Conservation (phyloP, 2,797 vertebrate species). For the Diceros bicornis region DNA sequence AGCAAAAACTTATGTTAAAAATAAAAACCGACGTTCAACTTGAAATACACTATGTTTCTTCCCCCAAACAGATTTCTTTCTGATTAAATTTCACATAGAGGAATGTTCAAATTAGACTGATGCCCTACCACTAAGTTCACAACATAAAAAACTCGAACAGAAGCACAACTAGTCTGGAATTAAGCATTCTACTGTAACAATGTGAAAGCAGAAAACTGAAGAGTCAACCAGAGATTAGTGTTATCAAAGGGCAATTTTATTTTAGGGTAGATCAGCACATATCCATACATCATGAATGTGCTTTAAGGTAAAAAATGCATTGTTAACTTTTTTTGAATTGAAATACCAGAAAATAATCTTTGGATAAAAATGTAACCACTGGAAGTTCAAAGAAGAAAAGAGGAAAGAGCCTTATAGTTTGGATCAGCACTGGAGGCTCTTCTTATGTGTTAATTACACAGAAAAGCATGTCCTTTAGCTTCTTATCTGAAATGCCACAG, state of each 20-base stretch:
- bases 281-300: background rate
- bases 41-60: background rate
- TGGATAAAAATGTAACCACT: background rate
- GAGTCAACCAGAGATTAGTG: background rate
- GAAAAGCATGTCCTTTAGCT: background rate
- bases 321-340: slow-evolving; percentile 29
- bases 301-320: slow-evolving; percentile 38
- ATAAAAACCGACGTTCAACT: background rate
- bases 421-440: background rate
- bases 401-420: background rate
- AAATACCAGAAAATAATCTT: slow-evolving; percentile 55
- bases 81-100: background rate
- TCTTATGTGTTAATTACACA: background rate
- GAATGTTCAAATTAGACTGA: background rate
- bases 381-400: slow-evolving; percentile 20
- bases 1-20: background rate
- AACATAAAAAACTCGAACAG: background rate
- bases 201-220: background rate
- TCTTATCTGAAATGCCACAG: background rate
- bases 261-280: background rate
- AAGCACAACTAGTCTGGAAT: background rate
- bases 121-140: background rate
- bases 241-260: slow-evolving; percentile 32
- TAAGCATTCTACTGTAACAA: background rate
- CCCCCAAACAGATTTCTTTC: background rate